Evolutionary conservation across 2,888 invertebrate species (phyloP).

Genomic region (Achlya flavicornis): DNA sequence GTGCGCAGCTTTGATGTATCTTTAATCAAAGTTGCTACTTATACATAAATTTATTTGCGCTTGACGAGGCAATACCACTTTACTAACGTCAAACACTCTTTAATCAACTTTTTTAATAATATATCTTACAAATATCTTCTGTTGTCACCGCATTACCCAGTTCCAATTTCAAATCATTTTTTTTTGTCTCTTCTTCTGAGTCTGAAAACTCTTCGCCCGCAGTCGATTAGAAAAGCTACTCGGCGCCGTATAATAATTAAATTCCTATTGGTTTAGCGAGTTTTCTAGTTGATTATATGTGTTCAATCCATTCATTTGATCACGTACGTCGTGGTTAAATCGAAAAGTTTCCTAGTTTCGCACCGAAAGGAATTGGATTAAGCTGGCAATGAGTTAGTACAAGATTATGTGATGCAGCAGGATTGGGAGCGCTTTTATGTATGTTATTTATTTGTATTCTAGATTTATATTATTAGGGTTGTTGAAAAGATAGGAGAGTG

Average conservation of each 20-base stretch:
- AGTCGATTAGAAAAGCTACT: background rate
- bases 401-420: conserved; percentile 39
- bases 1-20: too few relatives aligned
- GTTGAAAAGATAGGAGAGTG: background rate
- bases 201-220: background rate
- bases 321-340: conserved; percentile 33
- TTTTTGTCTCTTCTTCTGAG: background rate
- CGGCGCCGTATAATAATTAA: conserved; percentile 11
- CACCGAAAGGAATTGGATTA: conserved; percentile 46
- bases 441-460: conserved; percentile 29
- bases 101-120: too few relatives aligned
- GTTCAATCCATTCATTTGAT: conserved; percentile 32
- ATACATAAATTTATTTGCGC: too few relatives aligned
- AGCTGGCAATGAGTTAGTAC: conserved; percentile 38
- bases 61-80: too few relatives aligned
- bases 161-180: background rate
- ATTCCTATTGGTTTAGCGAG: conserved; percentile 21
- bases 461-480: background rate
- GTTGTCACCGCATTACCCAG: background rate
- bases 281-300: conserved; percentile 33
- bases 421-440: conserved; percentile 34
- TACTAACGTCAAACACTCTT: too few relatives aligned
- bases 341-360: conserved; percentile 47
- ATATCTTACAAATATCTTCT: too few relatives aligned
- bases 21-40: too few relatives aligned